These are phyloP conservation scores for Spodoptera picta DNA, from an alignment of 2,888 invertebrate genomes.

Conservation along the genomic window DNA sequence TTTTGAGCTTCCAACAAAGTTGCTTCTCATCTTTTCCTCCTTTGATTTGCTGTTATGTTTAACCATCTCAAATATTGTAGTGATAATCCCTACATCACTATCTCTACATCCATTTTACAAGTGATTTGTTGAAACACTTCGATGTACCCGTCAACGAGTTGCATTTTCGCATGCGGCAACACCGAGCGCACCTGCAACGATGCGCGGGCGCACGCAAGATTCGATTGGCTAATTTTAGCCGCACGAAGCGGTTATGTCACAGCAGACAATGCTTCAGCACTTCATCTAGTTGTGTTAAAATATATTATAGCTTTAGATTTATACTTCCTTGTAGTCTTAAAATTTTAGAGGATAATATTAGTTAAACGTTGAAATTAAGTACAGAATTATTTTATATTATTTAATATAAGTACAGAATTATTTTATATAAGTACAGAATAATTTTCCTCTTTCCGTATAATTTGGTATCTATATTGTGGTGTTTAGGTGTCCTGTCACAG, in stretches of 20 bases:
- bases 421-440: too few relatives aligned
- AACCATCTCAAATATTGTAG: slow-evolving; percentile 9
- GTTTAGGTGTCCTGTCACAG: slow-evolving; percentile 14
- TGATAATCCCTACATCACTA: slow-evolving; percentile 1
- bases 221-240: slow-evolving; percentile 81
- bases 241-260: slow-evolving; percentile 80
- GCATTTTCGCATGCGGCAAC: slow-evolving; percentile 72
- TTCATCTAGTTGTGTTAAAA: slow-evolving; percentile 58
- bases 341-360: neutral
- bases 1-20: slow-evolving; percentile 12
- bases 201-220: slow-evolving; percentile 76
- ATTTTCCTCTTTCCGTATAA: slow-evolving; percentile 1
- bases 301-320: slow-evolving; percentile 46
- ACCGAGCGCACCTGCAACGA: slow-evolving; percentile 80
- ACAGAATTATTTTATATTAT: slow-evolving; percentile 5
- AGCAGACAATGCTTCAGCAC: slow-evolving; percentile 70
- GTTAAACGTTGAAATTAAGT: neutral
- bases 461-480: slow-evolving; percentile 11
- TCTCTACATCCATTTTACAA: slow-evolving; percentile 17
- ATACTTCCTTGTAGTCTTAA: slow-evolving; percentile 55
- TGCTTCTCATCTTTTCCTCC: slow-evolving; percentile 17
- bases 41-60: neutral
- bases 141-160: slow-evolving; percentile 54
- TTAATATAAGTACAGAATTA: neutral
- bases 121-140: slow-evolving; percentile 59